Conservation (phyloP, 2,888 invertebrate species). For the Bugulina stolonifera region DNA sequence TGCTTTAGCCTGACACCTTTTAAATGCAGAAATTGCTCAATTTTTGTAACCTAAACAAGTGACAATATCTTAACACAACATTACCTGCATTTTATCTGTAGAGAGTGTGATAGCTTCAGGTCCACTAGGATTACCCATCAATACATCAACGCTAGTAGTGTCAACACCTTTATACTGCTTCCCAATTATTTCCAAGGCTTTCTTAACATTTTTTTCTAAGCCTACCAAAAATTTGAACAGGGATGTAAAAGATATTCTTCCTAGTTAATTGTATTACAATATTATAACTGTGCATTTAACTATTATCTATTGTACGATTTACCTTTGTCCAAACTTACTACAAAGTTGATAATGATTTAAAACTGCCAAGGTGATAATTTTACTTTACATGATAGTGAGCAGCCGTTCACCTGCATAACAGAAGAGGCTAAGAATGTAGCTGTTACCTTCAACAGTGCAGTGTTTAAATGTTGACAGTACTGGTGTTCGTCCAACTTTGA, state of each 20-base stretch:
- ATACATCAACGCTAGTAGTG: background rate
- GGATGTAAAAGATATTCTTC: too few relatives aligned
- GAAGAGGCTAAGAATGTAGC: too few relatives aligned
- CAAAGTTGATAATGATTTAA: too few relatives aligned
- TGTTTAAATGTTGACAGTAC: background rate
- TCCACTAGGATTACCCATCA: background rate
- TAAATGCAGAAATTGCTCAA: background rate
- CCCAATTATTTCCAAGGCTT: slow-evolving; percentile 76
- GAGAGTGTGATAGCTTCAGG: slow-evolving; percentile 38
- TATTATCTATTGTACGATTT: too few relatives aligned
- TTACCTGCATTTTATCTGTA: slow-evolving; percentile 46
- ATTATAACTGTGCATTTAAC: too few relatives aligned
- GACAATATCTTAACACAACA: background rate
- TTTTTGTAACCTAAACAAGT: background rate
- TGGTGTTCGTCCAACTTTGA: slow-evolving; percentile 4
- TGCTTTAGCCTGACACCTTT: too few relatives aligned
- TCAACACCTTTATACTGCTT: slow-evolving; percentile 66
- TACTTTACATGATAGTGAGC: too few relatives aligned
- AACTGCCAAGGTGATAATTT: too few relatives aligned
- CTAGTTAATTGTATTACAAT: too few relatives aligned
- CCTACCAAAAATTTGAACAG: slow-evolving; percentile 55
- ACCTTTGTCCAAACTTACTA: too few relatives aligned
- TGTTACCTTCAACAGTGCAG: slow-evolving; percentile 13
- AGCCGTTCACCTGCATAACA: too few relatives aligned
- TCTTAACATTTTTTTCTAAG: slow-evolving; percentile 69